Conservation (phyloP, 2,888 invertebrate species). For the Hesperia comma region DNA sequence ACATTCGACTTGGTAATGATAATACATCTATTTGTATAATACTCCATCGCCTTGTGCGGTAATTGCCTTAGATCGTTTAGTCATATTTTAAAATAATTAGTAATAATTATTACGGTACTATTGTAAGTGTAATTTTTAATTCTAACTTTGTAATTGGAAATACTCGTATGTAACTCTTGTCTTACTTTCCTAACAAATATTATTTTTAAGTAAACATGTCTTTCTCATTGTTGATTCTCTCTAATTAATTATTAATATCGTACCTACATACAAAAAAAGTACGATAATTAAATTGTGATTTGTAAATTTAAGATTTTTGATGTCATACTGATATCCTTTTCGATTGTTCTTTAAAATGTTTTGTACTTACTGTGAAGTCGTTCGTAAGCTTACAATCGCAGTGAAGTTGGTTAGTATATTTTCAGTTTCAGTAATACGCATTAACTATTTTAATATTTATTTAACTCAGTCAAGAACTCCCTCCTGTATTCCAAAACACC, state of each 20-base stretch:
- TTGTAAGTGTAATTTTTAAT: constrained; percentile 32
- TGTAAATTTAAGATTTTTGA: constrained; percentile 15
- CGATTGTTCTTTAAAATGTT: constrained; percentile 11
- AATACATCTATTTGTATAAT: constrained; percentile 47
- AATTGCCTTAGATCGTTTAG: constrained; percentile 71
- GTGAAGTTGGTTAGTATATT: not conserved
- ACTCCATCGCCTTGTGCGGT: constrained; percentile 56
- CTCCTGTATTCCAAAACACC: not conserved
- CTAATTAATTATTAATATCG: not conserved
- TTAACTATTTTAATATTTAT: not conserved
- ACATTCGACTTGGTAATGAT: constrained; percentile 48
- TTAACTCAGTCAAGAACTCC: not conserved
- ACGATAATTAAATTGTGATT: constrained; percentile 25
- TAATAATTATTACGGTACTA: constrained; percentile 20
- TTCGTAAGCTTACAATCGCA: not conserved
- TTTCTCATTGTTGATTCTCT: not conserved
- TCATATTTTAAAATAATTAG: constrained; percentile 32
- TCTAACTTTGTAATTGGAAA: constrained; percentile 16
- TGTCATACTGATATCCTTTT: constrained; percentile 20
- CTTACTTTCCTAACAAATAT: constrained; percentile 1
- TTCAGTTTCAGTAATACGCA: not conserved
- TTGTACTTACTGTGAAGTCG: constrained; percentile 3
- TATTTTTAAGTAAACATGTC: not conserved
- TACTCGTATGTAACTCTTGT: constrained; percentile 22
- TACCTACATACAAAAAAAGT: not conserved